These are phyloP conservation scores for Syngnathoides biaculeatus DNA, from an alignment of 2,113 vertebrate species.

Conservation along the genomic window DNA sequence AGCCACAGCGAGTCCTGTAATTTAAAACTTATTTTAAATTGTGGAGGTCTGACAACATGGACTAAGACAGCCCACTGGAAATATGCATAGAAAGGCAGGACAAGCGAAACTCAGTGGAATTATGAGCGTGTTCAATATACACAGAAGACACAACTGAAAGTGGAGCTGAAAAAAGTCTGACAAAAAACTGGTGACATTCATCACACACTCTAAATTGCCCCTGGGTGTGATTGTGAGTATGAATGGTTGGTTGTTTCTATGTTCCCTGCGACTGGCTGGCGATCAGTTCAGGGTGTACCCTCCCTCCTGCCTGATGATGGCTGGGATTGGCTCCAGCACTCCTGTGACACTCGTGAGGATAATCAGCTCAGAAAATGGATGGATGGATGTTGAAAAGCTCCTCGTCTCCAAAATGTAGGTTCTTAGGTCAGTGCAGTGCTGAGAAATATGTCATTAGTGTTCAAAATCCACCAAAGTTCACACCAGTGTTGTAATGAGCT, in stretches of 20 bases:
- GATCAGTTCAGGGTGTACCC: too few relatives aligned
- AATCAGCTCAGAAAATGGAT: too few relatives aligned
- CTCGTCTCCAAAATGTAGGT: not conserved
- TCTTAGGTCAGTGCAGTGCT: not conserved
- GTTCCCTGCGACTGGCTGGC: too few relatives aligned
- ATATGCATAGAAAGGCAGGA: constrained; percentile 21
- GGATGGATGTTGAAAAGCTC: not conserved
- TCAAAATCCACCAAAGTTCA: not conserved
- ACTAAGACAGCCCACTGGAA: constrained; percentile 31
- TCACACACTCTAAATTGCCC: too few relatives aligned
- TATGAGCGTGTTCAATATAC: constrained; percentile 25
- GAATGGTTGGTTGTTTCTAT: too few relatives aligned
- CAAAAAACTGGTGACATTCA: not conserved
- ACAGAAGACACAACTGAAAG: not conserved
- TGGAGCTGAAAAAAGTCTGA: not conserved
- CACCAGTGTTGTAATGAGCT: not conserved
- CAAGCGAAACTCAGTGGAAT: constrained; percentile 6
- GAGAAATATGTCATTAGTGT: not conserved
- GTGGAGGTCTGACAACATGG: constrained; percentile 73
- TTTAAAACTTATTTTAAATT: constrained; percentile 97
- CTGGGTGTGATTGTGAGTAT: too few relatives aligned
- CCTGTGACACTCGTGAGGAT: too few relatives aligned
- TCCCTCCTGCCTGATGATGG: too few relatives aligned
- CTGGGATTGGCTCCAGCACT: too few relatives aligned
- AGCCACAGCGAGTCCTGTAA: constrained; percentile 94